These are phyloP conservation scores for Falco concolor DNA, from an alignment of 2,797 vertebrate genomes.

Conservation along the genomic window DNA sequence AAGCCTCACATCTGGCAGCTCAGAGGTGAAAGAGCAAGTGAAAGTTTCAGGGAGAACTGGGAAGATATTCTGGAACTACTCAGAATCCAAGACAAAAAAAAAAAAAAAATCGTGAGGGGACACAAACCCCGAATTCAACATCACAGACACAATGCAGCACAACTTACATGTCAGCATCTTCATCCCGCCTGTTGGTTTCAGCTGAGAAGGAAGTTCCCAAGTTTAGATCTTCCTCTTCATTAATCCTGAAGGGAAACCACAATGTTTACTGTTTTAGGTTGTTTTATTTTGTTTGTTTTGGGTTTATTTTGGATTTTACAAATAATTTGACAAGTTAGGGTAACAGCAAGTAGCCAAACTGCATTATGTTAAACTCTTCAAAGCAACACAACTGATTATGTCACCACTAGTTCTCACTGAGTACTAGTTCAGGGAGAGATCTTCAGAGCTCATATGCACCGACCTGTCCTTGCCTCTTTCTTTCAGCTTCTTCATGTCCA, in stretches of 20 bases:
- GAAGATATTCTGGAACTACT: neutral
- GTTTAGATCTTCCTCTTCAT: slow-evolving; percentile 92
- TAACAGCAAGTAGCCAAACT: neutral
- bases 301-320: neutral
- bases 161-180: slow-evolving; percentile 96
- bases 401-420: neutral
- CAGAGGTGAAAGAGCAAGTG: neutral
- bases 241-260: slow-evolving; percentile 76
- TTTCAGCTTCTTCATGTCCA: slow-evolving; percentile 98
- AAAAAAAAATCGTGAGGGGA: neutral
- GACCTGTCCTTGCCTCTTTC: slow-evolving; percentile 92
- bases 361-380: neutral
- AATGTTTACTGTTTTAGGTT: neutral
- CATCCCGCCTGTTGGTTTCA: slow-evolving; percentile 95
- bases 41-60: neutral
- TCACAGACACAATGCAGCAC: neutral
- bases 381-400: neutral
- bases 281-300: neutral
- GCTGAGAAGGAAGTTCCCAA: slow-evolving; percentile 96
- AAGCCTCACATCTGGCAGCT: neutral
- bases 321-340: neutral
- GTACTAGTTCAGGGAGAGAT: neutral
- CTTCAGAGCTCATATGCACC: slow-evolving; percentile 12
- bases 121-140: neutral
- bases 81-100: neutral